Base-by-base conservation (phyloP, 2,797 vertebrate genomes). In the Phylloscopus collybita region DNA sequence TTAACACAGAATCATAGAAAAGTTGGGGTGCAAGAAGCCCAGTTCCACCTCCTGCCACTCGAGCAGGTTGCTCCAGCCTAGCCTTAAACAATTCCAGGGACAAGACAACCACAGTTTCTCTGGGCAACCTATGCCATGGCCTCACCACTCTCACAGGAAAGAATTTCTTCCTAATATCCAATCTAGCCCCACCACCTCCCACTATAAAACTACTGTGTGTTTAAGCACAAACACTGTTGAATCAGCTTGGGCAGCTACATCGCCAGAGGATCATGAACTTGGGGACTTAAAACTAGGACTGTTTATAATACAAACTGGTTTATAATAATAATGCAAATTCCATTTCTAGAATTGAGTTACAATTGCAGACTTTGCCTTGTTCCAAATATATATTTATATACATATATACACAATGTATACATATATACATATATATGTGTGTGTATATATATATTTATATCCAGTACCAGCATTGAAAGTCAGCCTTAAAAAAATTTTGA, bases 221-320 rank as follows among this genome's bases (percentile, higher is more conserved):
- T 85, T 30, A 34, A 82, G 21, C 40, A 72, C 22, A 44, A 64
- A 47, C 0, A 0, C 21, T 27, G 13, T 0, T 8, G 12, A 59
- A 76, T 59, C 53, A 49, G 18, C 49, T 49, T 9, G 4, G 21
- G 20, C 2, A 54, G 45, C 16, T 13, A 6, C 22, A 30, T 4
- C 23, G 56, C 74, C 38, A 21, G 0, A 9, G 12, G 20, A 44
- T 15, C 12, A 4, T 3, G 7, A 66, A 42, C 23, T 5, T 2
- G 3, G 8, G 12, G 17, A 34, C 27, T 78, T n/a, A 29, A 45
- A 72, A 8, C 32, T 44, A 50, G 23, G 64, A 32, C 17, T 25
- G 19, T n/a, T 75, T 81, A 30, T 19, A 65, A 53, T 36, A 40
- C 13, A 14, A 40, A 40, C 40, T 40, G 40, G 40, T 40, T 40